Conservation (phyloP, 2,797 vertebrate species). For the Fringilla coelebs region DNA sequence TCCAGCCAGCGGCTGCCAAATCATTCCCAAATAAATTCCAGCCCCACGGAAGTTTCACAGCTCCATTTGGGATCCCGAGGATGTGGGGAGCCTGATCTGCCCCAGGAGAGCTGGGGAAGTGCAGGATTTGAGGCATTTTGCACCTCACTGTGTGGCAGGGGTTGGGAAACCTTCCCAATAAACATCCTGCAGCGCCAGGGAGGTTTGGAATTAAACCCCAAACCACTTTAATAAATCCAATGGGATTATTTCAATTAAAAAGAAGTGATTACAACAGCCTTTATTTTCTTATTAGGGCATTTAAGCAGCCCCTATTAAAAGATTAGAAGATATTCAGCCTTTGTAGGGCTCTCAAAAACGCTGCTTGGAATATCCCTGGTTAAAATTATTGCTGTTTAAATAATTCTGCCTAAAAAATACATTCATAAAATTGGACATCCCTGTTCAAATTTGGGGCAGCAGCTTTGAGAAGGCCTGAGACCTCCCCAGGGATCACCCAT, state of each 20-base stretch:
- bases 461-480: not conserved
- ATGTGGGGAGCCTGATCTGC: not conserved
- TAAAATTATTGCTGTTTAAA: not conserved
- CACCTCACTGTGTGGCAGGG: rapidly evolving
- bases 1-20: not conserved
- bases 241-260: not conserved
- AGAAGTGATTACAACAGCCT: not conserved
- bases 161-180: not conserved
- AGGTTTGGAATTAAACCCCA: not conserved
- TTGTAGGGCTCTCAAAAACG: not conserved
- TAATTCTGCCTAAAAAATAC: not conserved
- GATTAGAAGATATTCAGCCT: not conserved
- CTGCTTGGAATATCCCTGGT: not conserved
- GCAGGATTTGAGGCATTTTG: too few species aligned
- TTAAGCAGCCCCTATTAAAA: not conserved
- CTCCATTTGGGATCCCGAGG: rapidly evolving
- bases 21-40: not conserved
- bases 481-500: rapidly evolving
- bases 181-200: not conserved
- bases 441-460: rapidly evolving
- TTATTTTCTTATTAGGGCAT: not conserved
- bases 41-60: rapidly evolving
- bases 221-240: not conserved
- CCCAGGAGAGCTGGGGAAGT: not conserved
- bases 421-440: rapidly evolving